phyloP scores from a whole-genome alignment of 2,113 vertebrate species.

The Setophaga kirtlandii region DNA sequence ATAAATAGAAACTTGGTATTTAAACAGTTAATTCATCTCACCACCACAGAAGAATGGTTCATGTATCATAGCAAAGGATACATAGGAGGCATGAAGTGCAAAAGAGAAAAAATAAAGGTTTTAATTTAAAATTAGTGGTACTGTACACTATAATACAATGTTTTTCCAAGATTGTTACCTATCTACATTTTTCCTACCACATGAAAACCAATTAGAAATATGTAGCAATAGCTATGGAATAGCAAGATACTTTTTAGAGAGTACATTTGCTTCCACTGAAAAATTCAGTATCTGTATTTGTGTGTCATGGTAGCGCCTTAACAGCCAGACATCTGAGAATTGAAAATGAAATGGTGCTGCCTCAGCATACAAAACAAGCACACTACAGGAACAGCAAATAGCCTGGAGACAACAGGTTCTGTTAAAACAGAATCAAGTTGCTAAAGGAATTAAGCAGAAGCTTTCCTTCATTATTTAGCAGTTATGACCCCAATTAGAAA shows the following conservation, averaged over 20 bases:
- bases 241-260: background rate
- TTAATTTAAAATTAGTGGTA: background rate
- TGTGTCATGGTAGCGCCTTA: background rate
- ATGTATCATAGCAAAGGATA: background rate
- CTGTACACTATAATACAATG: background rate
- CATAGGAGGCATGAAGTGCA: background rate
- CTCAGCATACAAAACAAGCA: conserved; percentile 32
- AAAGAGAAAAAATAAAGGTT: background rate
- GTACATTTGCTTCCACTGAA: background rate
- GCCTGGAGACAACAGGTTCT: background rate
- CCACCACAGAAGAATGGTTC: background rate
- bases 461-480: background rate
- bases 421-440: background rate
- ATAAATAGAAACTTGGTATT: background rate
- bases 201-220: background rate
- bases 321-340: background rate
- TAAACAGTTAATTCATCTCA: background rate
- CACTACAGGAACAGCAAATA: background rate
- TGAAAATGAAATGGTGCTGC: conserved; percentile 19
- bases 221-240: background rate
- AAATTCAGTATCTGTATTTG: background rate
- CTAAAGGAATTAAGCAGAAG: background rate
- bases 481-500: background rate
- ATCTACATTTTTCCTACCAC: background rate
- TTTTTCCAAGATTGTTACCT: background rate